phyloP scores from a whole-genome alignment of 2,797 vertebrate species.

The Huso huso region DNA sequence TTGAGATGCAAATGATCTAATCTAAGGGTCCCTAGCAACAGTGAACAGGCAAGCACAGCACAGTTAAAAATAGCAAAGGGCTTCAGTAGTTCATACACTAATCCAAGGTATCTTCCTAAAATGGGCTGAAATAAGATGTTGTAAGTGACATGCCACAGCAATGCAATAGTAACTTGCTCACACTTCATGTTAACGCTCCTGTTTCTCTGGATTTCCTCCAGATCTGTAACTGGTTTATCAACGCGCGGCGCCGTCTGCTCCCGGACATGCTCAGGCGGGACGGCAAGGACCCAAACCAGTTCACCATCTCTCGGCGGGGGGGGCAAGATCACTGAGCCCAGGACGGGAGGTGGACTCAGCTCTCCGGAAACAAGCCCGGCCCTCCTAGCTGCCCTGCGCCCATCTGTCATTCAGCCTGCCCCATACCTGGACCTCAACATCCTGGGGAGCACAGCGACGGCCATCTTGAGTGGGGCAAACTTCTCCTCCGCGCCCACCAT shows the following conservation, averaged over 20 bases:
- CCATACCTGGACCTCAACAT: slow-evolving; percentile 71
- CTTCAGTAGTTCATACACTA: too few species aligned
- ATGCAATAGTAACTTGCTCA: not conserved
- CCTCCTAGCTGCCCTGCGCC: slow-evolving; percentile 26
- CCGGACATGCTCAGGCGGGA: slow-evolving; percentile 89
- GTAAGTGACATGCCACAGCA: not conserved
- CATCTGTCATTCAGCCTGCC: slow-evolving; percentile 56
- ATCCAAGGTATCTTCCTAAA: not conserved
- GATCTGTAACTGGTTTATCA: slow-evolving; percentile 99
- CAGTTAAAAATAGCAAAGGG: too few species aligned
- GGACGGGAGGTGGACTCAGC: slow-evolving; percentile 33
- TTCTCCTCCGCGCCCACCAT: slow-evolving; percentile 33
- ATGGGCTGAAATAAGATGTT: not conserved
- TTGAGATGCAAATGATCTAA: too few species aligned
- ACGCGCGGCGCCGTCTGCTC: slow-evolving; percentile 82
- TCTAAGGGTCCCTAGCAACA: too few species aligned
- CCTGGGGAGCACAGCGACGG: slow-evolving; percentile 71
- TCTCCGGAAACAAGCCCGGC: slow-evolving; percentile 45
- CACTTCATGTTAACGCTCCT: not conserved
- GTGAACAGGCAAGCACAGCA: too few species aligned
- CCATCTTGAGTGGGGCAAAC: slow-evolving; percentile 51
- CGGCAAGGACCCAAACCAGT: slow-evolving; percentile 88
- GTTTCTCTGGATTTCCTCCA: slow-evolving; percentile 32
- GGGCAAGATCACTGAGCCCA: slow-evolving; percentile 54
- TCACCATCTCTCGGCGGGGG: slow-evolving; percentile 88